These are phyloP conservation scores for Cataglyphis cursor DNA, from an alignment of 2,888 invertebrate species.

Conservation along the genomic window DNA sequence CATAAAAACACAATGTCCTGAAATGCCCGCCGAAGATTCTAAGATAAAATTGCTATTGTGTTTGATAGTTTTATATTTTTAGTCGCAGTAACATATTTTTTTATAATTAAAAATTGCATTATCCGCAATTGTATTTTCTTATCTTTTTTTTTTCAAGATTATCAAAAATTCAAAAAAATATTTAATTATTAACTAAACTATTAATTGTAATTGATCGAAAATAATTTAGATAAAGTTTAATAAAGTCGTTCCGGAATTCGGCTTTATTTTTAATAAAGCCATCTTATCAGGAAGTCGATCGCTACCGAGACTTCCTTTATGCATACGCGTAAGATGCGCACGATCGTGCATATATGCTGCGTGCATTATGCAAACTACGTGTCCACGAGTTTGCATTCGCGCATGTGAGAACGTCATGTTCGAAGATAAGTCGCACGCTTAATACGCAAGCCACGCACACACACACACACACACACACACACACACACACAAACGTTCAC, in stretches of 20 bases:
- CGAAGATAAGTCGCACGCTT: slow-evolving; percentile 47
- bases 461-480: slow-evolving; percentile 2
- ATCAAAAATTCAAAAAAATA: background rate
- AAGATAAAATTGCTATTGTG: background rate
- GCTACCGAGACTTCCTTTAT: background rate
- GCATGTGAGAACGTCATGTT: slow-evolving; percentile 48
- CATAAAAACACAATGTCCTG: background rate
- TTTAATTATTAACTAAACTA: background rate
- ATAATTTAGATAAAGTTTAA: background rate
- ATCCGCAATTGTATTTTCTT: background rate
- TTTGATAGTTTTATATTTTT: background rate
- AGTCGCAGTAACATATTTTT: background rate
- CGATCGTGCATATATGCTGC: slow-evolving; percentile 16
- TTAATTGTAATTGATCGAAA: background rate
- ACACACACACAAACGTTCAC: background rate
- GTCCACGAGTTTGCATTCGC: slow-evolving; percentile 37
- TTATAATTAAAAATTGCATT: slow-evolving; percentile 1
- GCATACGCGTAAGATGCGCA: background rate
- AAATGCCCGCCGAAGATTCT: background rate
- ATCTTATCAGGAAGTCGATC: background rate
- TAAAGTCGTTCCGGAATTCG: background rate
- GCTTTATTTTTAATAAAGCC: background rate
- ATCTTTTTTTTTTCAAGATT: background rate
- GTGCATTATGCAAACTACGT: slow-evolving; percentile 31
- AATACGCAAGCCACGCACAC: slow-evolving; percentile 41